These are phyloP conservation scores for Rhingia campestris DNA, from an alignment of 2,888 invertebrate genomes.

Conservation along the genomic window DNA sequence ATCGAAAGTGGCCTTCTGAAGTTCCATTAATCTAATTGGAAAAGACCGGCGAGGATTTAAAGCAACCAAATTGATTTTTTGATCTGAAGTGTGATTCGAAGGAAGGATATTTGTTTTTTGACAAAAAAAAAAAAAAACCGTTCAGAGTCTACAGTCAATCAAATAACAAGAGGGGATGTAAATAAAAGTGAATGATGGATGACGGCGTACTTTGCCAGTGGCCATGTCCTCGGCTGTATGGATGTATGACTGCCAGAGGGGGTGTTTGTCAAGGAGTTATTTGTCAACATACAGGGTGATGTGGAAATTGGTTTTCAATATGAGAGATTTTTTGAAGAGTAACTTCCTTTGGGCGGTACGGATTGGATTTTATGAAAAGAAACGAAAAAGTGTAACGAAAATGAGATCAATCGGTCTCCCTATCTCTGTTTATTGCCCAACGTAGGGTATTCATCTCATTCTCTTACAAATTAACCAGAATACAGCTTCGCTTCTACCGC, in stretches of 20 bases:
- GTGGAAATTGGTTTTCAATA: neutral
- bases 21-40: slow-evolving; percentile 72
- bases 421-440: too few relatives aligned
- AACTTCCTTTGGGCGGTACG: neutral
- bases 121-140: neutral
- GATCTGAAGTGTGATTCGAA: slow-evolving; percentile 53
- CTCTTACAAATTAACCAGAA: too few relatives aligned
- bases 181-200: slow-evolving; percentile 64
- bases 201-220: slow-evolving; percentile 40
- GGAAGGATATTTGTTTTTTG: neutral
- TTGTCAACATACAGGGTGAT: slow-evolving; percentile 28
- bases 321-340: neutral
- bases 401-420: too few relatives aligned
- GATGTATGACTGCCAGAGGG: neutral
- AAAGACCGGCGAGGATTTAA: slow-evolving; percentile 53
- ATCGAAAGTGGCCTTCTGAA: slow-evolving; percentile 66
- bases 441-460: too few relatives aligned
- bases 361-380: too few relatives aligned
- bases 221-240: slow-evolving; percentile 64
- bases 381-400: too few relatives aligned
- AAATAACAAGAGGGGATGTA: slow-evolving; percentile 53
- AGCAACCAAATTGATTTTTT: slow-evolving; percentile 69
- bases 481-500: too few relatives aligned
- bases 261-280: neutral
- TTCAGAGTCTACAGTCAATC: slow-evolving; percentile 24